phyloP scores from a whole-genome alignment of 2,888 invertebrate genomes.

The Ischnura elegans region DNA sequence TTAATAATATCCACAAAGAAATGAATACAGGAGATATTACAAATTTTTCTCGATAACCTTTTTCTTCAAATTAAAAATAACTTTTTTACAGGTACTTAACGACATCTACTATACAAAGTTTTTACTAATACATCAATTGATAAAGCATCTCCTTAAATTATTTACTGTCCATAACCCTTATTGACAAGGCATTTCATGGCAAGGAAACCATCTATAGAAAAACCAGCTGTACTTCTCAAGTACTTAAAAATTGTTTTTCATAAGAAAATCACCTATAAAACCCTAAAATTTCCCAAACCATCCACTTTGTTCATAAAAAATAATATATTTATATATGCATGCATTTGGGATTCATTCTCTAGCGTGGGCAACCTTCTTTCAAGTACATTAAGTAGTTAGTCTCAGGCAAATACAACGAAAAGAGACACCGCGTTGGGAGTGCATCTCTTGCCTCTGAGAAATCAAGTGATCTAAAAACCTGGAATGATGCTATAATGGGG shows the following conservation, averaged over 20 bases:
- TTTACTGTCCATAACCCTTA: constrained; percentile 60
- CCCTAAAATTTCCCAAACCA: constrained; percentile 63
- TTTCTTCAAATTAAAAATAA: constrained; percentile 60
- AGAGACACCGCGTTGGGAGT: constrained; percentile 30
- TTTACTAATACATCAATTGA: constrained; percentile 57
- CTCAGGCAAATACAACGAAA: constrained; percentile 55
- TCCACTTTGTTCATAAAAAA: constrained; percentile 67
- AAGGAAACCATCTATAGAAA: constrained; percentile 66
- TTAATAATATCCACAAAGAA: constrained; percentile 61
- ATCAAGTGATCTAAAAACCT: constrained; percentile 60
- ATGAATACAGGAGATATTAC: constrained; percentile 63
- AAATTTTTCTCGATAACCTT: constrained; percentile 43
- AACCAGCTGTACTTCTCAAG: constrained; percentile 63
- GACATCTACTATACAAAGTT: constrained; percentile 58
- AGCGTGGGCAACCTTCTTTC: constrained; percentile 54
- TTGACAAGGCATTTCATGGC: constrained; percentile 67
- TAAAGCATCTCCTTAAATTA: constrained; percentile 59
- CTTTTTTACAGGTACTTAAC: constrained; percentile 65
- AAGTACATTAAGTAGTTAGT: constrained; percentile 62
- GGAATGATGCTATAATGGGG: constrained; percentile 65
- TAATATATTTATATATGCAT: constrained; percentile 66
- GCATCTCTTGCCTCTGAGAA: constrained; percentile 38
- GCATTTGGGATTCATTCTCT: constrained; percentile 64
- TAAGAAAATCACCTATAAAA: constrained; percentile 66
- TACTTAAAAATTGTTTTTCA: constrained; percentile 66